Conservation (phyloP, 2,888 invertebrate species). For the Chymomyza fuscimana region DNA sequence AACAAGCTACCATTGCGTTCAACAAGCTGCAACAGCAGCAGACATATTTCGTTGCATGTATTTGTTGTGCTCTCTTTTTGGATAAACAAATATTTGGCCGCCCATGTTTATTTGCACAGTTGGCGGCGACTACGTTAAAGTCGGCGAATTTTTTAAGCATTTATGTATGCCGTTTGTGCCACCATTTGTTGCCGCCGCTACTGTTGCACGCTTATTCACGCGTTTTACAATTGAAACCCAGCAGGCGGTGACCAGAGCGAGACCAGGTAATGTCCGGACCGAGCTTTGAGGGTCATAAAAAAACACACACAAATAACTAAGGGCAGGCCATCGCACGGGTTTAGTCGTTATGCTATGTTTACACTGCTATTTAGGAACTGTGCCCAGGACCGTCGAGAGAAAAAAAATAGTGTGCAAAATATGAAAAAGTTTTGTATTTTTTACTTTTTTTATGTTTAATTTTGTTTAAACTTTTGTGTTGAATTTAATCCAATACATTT, state of each 20-base stretch:
- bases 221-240: slow-evolving; percentile 23
- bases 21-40: background rate
- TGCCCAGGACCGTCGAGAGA: no score
- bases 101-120: slow-evolving; percentile 62
- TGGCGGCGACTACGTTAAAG: slow-evolving; percentile 44
- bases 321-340: background rate
- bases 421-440: no score
- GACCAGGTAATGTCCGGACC: background rate
- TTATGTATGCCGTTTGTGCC: slow-evolving; percentile 13
- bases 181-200: slow-evolving; percentile 26
- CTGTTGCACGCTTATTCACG: slow-evolving; percentile 35
- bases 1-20: background rate
- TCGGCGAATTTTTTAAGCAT: background rate
- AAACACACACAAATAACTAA: background rate
- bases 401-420: no score
- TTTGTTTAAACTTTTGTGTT: no score
- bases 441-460: no score
- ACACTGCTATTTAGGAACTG: background rate
- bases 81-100: slow-evolving; percentile 57
- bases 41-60: slow-evolving; percentile 14
- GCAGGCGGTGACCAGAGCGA: background rate
- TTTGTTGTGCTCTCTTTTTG: slow-evolving; percentile 49
- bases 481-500: no score
- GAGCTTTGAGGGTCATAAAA: slow-evolving; percentile 48
- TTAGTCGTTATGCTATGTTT: background rate